Evolutionary conservation across 1,140 invertebrate genomes (phyloP).

Genomic region (Drosophila sp.): DNA sequence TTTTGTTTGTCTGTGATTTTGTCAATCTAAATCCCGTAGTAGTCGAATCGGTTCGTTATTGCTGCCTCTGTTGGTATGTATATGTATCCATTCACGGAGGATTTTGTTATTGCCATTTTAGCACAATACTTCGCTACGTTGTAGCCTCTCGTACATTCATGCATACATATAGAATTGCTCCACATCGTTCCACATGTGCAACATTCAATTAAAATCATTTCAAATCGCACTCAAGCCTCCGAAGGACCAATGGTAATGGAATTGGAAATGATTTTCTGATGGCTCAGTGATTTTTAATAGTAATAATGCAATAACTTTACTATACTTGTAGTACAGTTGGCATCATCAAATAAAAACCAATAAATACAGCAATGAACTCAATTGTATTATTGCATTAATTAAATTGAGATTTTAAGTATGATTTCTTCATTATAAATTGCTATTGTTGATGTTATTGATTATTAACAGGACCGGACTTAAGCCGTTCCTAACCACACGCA

Average conservation of each 20-base stretch:
- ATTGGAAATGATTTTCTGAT: neutral
- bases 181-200: conserved; percentile 17
- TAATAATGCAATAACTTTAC: neutral
- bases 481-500: too few relatives aligned
- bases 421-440: neutral
- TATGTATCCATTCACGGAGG: neutral
- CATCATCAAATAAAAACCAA: neutral
- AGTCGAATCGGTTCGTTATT: conserved; percentile 22
- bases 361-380: neutral
- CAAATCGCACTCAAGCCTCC: conserved; percentile 34
- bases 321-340: too few relatives aligned
- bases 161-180: neutral
- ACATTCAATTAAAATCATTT: conserved; percentile 66
- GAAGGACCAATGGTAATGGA: conserved; percentile 19
- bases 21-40: conserved; percentile 30
- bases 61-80: conserved; percentile 33
- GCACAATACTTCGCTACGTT: conserved; percentile 18
- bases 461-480: neutral
- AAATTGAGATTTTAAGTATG: neutral
- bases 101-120: conserved; percentile 35
- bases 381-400: neutral
- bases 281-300: neutral
- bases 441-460: neutral
- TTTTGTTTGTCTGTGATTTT: conserved; percentile 17
- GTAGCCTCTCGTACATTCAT: neutral